Conservation (phyloP, 2,113 vertebrate species). For the Clinocottus analis region DNA sequence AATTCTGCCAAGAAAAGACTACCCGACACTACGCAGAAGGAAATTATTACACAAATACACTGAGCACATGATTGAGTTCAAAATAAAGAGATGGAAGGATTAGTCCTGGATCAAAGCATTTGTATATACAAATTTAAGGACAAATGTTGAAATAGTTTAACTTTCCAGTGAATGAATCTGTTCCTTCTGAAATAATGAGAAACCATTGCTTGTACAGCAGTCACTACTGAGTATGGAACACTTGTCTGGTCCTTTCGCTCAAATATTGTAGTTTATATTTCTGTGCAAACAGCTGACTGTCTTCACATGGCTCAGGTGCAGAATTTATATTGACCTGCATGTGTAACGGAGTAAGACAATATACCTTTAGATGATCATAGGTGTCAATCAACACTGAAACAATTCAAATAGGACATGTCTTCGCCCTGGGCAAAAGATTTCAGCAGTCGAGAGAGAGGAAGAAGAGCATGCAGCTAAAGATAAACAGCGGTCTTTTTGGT, state of each 20-base stretch:
- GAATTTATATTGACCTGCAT: not conserved
- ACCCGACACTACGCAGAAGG: conserved; percentile 5
- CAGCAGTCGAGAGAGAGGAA: not conserved
- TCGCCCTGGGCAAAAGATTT: not conserved
- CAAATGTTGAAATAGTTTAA: not conserved
- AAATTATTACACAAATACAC: not conserved
- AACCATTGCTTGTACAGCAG: not conserved
- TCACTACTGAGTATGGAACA: not conserved
- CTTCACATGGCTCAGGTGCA: not conserved
- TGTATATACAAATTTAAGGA: not conserved
- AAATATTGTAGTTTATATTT: not conserved
- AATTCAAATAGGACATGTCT: not conserved
- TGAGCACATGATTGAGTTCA: not conserved
- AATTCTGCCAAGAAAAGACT: conserved; percentile 10
- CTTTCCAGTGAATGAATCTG: not conserved
- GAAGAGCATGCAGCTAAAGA: not conserved
- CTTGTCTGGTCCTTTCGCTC: not conserved
- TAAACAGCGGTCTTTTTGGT: not conserved
- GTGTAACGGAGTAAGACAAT: not conserved
- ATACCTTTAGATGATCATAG: not conserved
- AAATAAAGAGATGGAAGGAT: not conserved
- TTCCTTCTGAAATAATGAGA: conserved; percentile 7
- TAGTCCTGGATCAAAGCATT: not conserved
- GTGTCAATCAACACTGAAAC: not conserved
- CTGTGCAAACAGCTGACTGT: no score